Percentiles rank a stretch among this genome's conserved stretches.
Evolutionary conservation across 2,888 invertebrate species (phyloP).

Genomic region (Fissipunctia ypsillon): DNA sequence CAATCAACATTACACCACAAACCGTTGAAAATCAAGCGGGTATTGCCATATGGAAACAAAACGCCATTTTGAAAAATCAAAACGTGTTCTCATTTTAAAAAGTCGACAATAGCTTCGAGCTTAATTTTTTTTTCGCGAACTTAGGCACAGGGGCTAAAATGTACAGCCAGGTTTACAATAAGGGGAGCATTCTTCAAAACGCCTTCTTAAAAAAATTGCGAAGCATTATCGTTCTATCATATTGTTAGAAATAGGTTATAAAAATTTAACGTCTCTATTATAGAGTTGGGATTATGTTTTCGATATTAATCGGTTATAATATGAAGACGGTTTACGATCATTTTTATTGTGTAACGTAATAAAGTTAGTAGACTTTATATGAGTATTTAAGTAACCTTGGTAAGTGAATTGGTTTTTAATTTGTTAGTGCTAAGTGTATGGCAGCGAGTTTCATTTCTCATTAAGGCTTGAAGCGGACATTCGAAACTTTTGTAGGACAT

Average conservation of each 20-base stretch:
- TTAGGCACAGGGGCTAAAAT: slow-evolving; percentile 77
- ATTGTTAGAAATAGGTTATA: slow-evolving; percentile 66
- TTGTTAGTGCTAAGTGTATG: slow-evolving; percentile 7
- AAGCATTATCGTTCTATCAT: slow-evolving; percentile 43
- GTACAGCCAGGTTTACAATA: slow-evolving; percentile 75
- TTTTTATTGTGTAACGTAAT: slow-evolving; percentile 58
- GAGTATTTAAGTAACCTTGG: slow-evolving; percentile 46
- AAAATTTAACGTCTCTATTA: slow-evolving; percentile 71
- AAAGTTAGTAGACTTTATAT: slow-evolving; percentile 50
- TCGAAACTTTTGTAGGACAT: slow-evolving; percentile 27
- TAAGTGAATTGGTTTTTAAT: slow-evolving; percentile 46
- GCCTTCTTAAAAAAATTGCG: slow-evolving; percentile 44
- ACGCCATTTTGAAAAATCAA: slow-evolving; percentile 75
- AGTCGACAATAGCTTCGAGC: slow-evolving; percentile 76
- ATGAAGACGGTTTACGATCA: slow-evolving; percentile 59
- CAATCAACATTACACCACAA: slow-evolving; percentile 58
- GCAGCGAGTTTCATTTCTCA: slow-evolving; percentile 6
- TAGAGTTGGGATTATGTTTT: slow-evolving; percentile 63
- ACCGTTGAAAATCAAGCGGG: slow-evolving; percentile 75
- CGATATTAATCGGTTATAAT: slow-evolving; percentile 62
- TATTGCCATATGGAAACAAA: slow-evolving; percentile 67
- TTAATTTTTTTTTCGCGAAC: slow-evolving; percentile 78
- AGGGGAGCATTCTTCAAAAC: slow-evolving; percentile 69
- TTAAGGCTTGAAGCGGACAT: slow-evolving; percentile 1
- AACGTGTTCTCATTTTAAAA: slow-evolving; percentile 79